Evolutionary conservation across 1,140 invertebrate species (phyloP), one percentile per base, ranked within the genome.

Genomic region (Octopus sinensis): DNA sequence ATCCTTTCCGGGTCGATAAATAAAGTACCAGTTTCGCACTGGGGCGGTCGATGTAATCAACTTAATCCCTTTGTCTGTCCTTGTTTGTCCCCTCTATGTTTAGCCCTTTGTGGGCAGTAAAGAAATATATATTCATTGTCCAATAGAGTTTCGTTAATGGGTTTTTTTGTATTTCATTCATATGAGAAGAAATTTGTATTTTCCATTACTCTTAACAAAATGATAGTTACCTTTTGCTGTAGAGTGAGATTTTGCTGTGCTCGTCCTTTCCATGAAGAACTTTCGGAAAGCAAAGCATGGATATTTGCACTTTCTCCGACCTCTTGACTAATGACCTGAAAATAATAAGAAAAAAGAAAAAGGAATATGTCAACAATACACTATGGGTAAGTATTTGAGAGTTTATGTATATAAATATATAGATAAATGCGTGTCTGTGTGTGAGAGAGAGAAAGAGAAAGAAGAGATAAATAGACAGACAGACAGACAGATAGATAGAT

Each of bases 261-360:
- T 12, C 90, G 80, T 17, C 90, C 90, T 79, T 88, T 86, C 89
- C 90, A 91, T 76, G 84, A 87, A 79, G 86, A 87, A 30, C 84
- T 85, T 17, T 83, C 84, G 79, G 85, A 88, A 3, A 91, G 81
- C 53, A 91, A 82, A 53, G 85, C 56, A 79, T 90, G 89, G 23
- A 91, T 84, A 83, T 88, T 90, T 13, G 89, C 86, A 81, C 86
- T 87, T 10, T 91, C 90, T 71, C 90, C 90, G 73, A 91, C 81
- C 83, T 91, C 90, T 83, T 91, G 88, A 71, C 79, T 81, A 54
- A 91, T 68, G 10, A 90, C 89, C 89, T 91, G 79, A 17, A 23
- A 43, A 23, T 12, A 52, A 80, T 30, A 6, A 13, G 30, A 71
- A 13, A 17, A 73, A 12, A 62, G 1, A 62, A 9, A 62, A 62